Conservation (phyloP, 2,113 vertebrate genomes). For the Leptobrachium ailaonicum region DNA sequence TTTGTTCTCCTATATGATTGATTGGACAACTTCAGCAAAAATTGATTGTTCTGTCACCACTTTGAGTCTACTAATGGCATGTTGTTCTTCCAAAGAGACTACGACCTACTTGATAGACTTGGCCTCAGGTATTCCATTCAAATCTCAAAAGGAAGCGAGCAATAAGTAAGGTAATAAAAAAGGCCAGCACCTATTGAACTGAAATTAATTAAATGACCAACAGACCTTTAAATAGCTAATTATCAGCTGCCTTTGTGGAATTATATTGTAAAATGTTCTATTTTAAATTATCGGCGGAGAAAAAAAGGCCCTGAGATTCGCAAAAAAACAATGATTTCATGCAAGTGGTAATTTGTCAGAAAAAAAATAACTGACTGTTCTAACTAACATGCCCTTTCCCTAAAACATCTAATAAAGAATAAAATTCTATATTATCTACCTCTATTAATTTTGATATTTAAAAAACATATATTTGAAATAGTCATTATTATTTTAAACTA, state of each 20-base stretch:
- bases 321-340: not conserved
- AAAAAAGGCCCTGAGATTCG: not conserved
- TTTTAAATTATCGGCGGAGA: not conserved
- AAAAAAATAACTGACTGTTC: not conserved
- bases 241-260: constrained; percentile 52
- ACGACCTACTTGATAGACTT: constrained; percentile 75
- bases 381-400: not conserved
- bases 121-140: constrained; percentile 71
- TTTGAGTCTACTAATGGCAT: constrained; percentile 62
- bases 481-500: too few species aligned
- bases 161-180: constrained; percentile 67
- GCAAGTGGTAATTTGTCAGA: not conserved
- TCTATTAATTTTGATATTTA: too few species aligned
- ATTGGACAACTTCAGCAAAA: constrained; percentile 70
- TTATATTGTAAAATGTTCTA: not conserved
- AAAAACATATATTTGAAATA: too few species aligned
- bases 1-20: constrained; percentile 54
- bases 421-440: too few species aligned
- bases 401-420: too few species aligned
- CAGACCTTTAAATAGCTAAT: constrained; percentile 72
- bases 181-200: constrained; percentile 77
- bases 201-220: constrained; percentile 86
- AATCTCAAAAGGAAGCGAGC: constrained; percentile 62
- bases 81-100: constrained; percentile 66
- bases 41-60: constrained; percentile 76